Evolutionary conservation across 2,797 vertebrate genomes (phyloP).

Genomic region (Pygocentrus nattereri): DNA sequence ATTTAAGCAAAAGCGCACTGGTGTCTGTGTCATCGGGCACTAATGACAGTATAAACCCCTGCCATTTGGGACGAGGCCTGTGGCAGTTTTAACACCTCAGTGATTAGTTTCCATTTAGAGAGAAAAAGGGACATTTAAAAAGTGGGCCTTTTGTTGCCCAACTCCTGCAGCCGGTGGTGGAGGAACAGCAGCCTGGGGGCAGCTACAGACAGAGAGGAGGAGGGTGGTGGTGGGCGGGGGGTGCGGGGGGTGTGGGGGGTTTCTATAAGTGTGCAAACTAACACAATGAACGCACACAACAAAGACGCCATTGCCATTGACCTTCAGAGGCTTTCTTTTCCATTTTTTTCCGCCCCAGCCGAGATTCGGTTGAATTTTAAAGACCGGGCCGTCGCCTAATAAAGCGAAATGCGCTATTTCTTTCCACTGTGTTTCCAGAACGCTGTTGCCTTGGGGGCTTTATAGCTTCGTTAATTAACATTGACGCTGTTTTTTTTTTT

Average conservation of each 20-base stretch:
- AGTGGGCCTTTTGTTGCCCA: slow-evolving; percentile 16
- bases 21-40: slow-evolving; percentile 30
- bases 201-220: slow-evolving; percentile 14
- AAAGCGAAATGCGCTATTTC: not conserved
- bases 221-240: slow-evolving; percentile 8
- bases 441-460: not conserved
- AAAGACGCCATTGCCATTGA: slow-evolving; percentile 42
- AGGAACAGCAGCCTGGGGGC: slow-evolving; percentile 35
- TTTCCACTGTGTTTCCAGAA: slow-evolving; percentile 1
- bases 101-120: slow-evolving; percentile 42
- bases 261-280: too few relatives aligned
- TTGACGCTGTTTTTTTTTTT: not conserved
- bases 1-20: not conserved
- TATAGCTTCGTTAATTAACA: slow-evolving; percentile 32
- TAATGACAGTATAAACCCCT: slow-evolving; percentile 39
- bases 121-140: slow-evolving; percentile 42
- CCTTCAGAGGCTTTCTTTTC: slow-evolving; percentile 31
- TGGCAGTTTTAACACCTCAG: slow-evolving; percentile 42
- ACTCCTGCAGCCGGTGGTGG: slow-evolving; percentile 9
- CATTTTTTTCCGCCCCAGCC: not conserved
- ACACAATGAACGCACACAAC: slow-evolving; percentile 36
- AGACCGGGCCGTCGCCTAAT: slow-evolving; percentile 16
- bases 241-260: too few relatives aligned
- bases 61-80: slow-evolving; percentile 34
- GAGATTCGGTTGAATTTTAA: slow-evolving; percentile 42